Percentiles rank a stretch among this genome's conserved stretches.
These are phyloP conservation scores for Anticlea derivata DNA, from an alignment of 2,888 invertebrate genomes.

Conservation along the genomic window DNA sequence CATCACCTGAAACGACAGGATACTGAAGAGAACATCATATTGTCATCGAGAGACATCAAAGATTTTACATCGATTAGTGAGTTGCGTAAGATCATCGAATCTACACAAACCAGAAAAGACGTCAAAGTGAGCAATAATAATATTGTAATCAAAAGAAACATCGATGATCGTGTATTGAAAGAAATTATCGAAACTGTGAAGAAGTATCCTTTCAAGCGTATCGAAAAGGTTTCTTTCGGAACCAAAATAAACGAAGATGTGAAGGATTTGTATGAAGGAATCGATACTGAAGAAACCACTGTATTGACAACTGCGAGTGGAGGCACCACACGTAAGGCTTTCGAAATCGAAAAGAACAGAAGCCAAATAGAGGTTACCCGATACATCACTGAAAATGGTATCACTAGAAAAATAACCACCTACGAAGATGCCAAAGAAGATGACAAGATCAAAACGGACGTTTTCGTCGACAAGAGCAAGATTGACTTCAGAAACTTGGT, in stretches of 20 bases:
- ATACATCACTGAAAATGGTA: slow-evolving; percentile 76
- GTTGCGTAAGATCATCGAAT: slow-evolving; percentile 73
- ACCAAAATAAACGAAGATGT: slow-evolving; percentile 84
- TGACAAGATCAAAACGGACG: slow-evolving; percentile 77
- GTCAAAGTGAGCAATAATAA: slow-evolving; percentile 76
- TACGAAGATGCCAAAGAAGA: slow-evolving; percentile 81
- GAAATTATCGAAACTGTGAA: slow-evolving; percentile 79
- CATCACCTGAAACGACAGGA: slow-evolving; percentile 77
- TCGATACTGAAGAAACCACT: slow-evolving; percentile 71
- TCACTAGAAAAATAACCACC: slow-evolving; percentile 75
- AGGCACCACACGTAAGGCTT: slow-evolving; percentile 71
- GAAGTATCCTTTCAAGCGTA: slow-evolving; percentile 78
- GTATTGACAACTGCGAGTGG: slow-evolving; percentile 63
- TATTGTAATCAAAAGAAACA: slow-evolving; percentile 75
- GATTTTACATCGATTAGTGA: slow-evolving; percentile 79
- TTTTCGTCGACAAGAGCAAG: slow-evolving; percentile 79
- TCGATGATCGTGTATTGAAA: slow-evolving; percentile 72
- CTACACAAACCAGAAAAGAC: slow-evolving; percentile 71
- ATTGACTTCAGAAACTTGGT: slow-evolving; percentile 82
- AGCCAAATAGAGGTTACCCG: slow-evolving; percentile 80
- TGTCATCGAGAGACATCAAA: slow-evolving; percentile 76
- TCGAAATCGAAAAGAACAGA: slow-evolving; percentile 73
- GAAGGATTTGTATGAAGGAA: slow-evolving; percentile 79
- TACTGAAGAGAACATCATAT: slow-evolving; percentile 76
- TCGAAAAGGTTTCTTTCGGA: slow-evolving; percentile 80